Evolutionary conservation across 1,140 invertebrate genomes (phyloP).

Genomic region (Bacillus rossius): DNA sequence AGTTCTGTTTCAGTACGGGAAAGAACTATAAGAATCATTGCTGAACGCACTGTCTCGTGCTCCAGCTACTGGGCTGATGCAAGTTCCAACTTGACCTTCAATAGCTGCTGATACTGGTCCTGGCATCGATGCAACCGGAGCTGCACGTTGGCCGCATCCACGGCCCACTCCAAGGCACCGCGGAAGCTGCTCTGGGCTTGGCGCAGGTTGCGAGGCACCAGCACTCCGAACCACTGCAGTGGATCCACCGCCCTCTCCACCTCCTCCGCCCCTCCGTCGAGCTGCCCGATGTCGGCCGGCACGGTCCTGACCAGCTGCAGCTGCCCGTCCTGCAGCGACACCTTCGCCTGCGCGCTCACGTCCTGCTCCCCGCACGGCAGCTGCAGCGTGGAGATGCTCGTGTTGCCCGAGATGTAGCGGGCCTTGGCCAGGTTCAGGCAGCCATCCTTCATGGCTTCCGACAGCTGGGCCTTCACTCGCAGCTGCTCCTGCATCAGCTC

Average conservation of each 20-base stretch:
- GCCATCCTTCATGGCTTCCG: slow-evolving; percentile 55
- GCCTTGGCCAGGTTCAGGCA: slow-evolving; percentile 60
- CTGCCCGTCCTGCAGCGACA: not conserved
- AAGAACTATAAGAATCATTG: too few species aligned
- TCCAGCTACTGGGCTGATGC: not conserved
- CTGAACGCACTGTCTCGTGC: too few species aligned
- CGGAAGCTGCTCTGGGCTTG: slow-evolving; percentile 60
- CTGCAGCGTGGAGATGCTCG: slow-evolving; percentile 55
- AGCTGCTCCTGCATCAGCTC: slow-evolving; percentile 64
- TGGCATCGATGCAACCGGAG: slow-evolving; percentile 41
- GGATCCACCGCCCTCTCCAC: slow-evolving; percentile 44
- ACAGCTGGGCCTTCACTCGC: slow-evolving; percentile 52
- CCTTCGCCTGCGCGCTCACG: slow-evolving; percentile 41
- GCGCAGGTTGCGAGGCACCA: slow-evolving; percentile 63
- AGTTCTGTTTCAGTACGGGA: too few species aligned
- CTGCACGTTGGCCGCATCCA: slow-evolving; percentile 59
- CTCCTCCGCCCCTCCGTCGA: slow-evolving; percentile 23
- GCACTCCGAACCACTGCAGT: slow-evolving; percentile 67
- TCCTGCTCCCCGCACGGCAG: slow-evolving; percentile 55
- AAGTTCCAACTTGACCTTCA: slow-evolving; percentile 1
- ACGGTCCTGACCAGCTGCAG: not conserved
- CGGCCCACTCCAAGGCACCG: slow-evolving; percentile 52
- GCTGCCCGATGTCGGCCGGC: not conserved
- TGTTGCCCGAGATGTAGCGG: slow-evolving; percentile 64
- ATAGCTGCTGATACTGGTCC: not conserved